Evolutionary conservation across 1,140 invertebrate species (phyloP), one percentile per base, ranked within the genome.

Genomic region (Mamestra configurata): DNA sequence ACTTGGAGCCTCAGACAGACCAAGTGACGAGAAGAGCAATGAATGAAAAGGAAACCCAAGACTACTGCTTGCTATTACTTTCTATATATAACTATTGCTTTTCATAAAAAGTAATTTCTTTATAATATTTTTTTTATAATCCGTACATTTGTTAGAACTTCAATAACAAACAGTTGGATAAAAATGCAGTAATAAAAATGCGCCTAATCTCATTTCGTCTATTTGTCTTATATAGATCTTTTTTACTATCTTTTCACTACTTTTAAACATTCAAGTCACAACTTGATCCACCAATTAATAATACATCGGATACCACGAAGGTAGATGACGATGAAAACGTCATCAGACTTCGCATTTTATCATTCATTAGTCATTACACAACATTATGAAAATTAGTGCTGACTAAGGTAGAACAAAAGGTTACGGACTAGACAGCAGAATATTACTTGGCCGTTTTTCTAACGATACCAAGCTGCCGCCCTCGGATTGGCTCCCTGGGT

Each of bases 1-100:
- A 55, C 59, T 78, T 51, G 73, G 43, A 61, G 70, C 57, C 55
- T 55, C 15, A 53, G 66, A 82, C 71, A 80, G 35, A 77, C 64
- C 70, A 22, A 66, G 35, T 79, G 59, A 75, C 59, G 53, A 82
- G 11, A 66, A 35, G 22, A 40, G 8, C 35, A 31, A 59, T 20
- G 61, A 40, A 31, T 11, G 22, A 66, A 66, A 82, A 37, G 10
- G 24, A 57, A 57, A 73, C 27, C 1, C 0, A 49, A 49, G 13
- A 49, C n/a, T n/a, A n/a, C n/a, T n/a, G n/a, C n/a, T n/a, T n/a
- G n/a, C n/a, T n/a, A n/a, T n/a, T n/a, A n/a, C n/a, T n/a, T n/a
- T n/a, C n/a, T n/a, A n/a, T n/a, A n/a, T n/a, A n/a, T n/a, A 46
- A 49, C 40, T 22, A 66, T 22, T 18, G 7, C 5, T n/a, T 53